Conservation (phyloP, 2,797 vertebrate species). For the Sorex maritimensis region DNA sequence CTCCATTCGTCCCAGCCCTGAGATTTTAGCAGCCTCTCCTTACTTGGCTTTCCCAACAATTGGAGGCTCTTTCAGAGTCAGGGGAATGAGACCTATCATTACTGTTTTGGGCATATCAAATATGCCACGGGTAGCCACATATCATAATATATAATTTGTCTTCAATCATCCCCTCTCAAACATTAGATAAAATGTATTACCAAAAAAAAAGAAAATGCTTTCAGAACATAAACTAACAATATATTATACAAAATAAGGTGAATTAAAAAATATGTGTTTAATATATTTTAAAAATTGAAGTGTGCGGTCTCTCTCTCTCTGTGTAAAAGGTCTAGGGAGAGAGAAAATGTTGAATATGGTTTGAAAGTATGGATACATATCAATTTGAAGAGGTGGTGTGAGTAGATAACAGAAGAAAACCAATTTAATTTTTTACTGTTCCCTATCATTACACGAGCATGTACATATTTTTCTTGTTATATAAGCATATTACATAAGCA, state of each 20-base stretch:
- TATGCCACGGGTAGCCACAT: too few species aligned
- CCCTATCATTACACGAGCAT: not conserved
- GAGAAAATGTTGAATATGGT: not conserved
- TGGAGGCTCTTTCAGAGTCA: too few species aligned
- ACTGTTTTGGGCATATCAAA: too few species aligned
- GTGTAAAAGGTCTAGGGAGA: not conserved
- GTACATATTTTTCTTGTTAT: not conserved
- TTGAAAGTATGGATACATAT: not conserved
- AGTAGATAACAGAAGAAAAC: not conserved
- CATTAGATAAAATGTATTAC: not conserved
- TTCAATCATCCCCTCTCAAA: not conserved
- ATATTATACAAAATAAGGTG: not conserved
- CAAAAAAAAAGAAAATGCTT: not conserved
- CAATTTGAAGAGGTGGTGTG: not conserved
- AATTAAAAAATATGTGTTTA: not conserved
- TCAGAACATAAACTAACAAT: not conserved
- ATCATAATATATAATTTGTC: not conserved
- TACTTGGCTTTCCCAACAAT: too few species aligned
- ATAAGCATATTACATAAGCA: not conserved
- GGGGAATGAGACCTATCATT: too few species aligned
- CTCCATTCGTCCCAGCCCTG: too few species aligned
- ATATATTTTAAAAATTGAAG: not conserved
- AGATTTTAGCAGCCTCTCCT: too few species aligned
- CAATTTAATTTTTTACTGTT: conserved; percentile 21
- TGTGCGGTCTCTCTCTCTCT: not conserved